Percentiles rank a stretch among this genome's conserved stretches.
Conservation (phyloP, 2,888 invertebrate species). For the Conistra vaccinii region DNA sequence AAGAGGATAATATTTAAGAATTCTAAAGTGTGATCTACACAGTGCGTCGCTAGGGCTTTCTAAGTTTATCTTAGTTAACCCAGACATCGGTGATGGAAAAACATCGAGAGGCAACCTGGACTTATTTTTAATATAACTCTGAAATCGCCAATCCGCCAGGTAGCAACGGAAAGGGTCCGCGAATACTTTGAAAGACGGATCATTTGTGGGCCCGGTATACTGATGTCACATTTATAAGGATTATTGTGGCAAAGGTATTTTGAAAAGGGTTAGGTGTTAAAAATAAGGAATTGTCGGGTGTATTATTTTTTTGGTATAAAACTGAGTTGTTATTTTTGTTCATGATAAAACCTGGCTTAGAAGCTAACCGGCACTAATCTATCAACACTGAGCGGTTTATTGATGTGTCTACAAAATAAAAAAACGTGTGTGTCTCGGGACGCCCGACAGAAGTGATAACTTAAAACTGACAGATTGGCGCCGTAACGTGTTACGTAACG, state of each 20-base stretch:
- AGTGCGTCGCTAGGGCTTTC: neutral
- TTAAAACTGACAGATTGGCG: too few species aligned
- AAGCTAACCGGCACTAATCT: too few species aligned
- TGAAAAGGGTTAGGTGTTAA: conserved; percentile 46
- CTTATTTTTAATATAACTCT: neutral
- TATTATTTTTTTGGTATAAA: conserved; percentile 4
- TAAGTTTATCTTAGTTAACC: neutral
- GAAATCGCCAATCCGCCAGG: conserved; percentile 25
- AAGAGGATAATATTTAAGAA: too few species aligned
- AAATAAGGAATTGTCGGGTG: conserved; percentile 9
- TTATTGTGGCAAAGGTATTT: conserved; percentile 26
- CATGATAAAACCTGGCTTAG: too few species aligned
- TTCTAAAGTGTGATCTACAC: too few species aligned
- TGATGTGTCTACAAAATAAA: too few species aligned
- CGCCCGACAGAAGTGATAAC: too few species aligned
- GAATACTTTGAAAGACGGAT: conserved; percentile 46
- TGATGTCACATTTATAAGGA: conserved; percentile 47
- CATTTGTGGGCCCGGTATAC: conserved; percentile 39
- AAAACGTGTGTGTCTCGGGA: too few species aligned
- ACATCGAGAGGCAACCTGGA: neutral
- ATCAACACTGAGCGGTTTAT: too few species aligned
- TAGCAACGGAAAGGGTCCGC: conserved; percentile 51
- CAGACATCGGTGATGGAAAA: neutral
- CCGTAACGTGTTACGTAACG: too few species aligned
- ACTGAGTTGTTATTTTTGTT: too few species aligned